These are phyloP conservation scores for Calidris pygmaea DNA, from an alignment of 2,113 vertebrate genomes.

Conservation along the genomic window DNA sequence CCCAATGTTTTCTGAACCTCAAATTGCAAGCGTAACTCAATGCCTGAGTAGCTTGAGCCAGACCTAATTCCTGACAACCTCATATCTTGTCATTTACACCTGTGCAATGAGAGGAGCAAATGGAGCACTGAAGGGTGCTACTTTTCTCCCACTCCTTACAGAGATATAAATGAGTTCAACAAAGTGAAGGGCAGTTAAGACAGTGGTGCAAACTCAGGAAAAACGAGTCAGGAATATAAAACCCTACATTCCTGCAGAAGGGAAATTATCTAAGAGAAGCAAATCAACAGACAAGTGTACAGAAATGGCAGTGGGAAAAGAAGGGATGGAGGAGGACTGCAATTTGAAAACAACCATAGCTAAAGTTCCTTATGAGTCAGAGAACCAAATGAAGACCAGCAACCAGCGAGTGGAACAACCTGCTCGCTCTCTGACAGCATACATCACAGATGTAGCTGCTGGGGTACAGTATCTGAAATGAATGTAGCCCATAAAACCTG, in stretches of 20 bases:
- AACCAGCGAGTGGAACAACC: background rate
- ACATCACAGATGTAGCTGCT: background rate
- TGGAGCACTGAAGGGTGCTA: background rate
- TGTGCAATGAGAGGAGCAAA: background rate
- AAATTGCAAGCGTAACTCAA: background rate
- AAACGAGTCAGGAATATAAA: background rate
- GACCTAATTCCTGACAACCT: background rate
- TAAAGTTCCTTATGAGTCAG: background rate
- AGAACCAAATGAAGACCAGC: background rate
- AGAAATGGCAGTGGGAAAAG: background rate
- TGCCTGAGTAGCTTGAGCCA: background rate
- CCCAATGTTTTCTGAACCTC: background rate
- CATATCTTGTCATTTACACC: background rate
- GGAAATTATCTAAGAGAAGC: background rate
- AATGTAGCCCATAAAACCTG: background rate
- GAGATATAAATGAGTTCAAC: slow-evolving; percentile 21
- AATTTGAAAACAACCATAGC: background rate
- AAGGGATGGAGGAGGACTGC: background rate
- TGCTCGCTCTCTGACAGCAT: background rate
- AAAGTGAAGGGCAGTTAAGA: background rate
- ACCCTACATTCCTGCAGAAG: background rate
- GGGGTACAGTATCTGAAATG: background rate
- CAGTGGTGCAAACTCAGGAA: background rate
- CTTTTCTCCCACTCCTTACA: background rate
- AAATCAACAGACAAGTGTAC: background rate